Evolutionary conservation across 2,888 invertebrate genomes (phyloP).

Genomic region (Lumbricus terrestris): DNA sequence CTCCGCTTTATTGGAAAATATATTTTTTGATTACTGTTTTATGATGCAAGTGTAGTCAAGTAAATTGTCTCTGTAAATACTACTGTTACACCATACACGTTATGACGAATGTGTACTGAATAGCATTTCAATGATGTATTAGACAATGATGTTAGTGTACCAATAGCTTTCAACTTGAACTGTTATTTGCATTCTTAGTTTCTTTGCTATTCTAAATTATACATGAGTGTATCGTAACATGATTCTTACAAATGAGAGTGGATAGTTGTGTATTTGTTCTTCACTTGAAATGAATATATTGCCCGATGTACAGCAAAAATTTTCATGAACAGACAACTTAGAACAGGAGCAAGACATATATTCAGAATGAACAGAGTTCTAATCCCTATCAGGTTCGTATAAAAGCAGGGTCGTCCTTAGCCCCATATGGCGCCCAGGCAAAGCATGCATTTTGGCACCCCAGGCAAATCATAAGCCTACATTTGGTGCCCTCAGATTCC

Average conservation of each 20-base stretch:
- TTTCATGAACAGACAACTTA: no score
- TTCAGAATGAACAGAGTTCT: no score
- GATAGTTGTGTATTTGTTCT: not conserved
- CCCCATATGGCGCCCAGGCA: no score
- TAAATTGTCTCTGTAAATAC: not conserved
- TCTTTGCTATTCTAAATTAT: not conserved
- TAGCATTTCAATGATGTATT: not conserved
- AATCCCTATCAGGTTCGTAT: no score
- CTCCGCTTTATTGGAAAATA: not conserved
- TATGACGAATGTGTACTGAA: not conserved
- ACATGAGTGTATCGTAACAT: not conserved
- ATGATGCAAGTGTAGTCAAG: not conserved
- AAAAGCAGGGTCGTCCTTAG: no score
- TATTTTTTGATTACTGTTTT: not conserved
- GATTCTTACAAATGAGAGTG: not conserved
- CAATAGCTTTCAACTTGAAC: not conserved
- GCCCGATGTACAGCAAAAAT: no score
- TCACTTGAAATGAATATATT: not conserved
- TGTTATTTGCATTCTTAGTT: not conserved
- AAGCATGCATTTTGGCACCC: no score
- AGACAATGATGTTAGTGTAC: not conserved
- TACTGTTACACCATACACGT: no score
- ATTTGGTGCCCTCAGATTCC: no score
- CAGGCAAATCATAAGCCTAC: no score
- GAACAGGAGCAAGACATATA: no score